Conservation (phyloP, 2,113 vertebrate species). For the Sterna hirundo region DNA sequence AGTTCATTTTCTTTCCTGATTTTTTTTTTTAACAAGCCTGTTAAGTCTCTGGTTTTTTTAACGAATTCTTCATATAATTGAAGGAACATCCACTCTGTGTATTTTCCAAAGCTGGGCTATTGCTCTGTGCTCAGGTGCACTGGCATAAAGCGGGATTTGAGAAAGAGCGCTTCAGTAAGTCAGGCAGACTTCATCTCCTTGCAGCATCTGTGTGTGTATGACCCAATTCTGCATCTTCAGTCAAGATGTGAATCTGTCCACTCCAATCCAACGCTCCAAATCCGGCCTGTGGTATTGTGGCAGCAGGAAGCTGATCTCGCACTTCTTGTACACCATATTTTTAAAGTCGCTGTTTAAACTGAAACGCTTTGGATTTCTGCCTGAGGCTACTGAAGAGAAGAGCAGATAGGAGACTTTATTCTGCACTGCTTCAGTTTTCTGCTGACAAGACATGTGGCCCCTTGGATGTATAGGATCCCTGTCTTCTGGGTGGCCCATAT, state of each 20-base stretch:
- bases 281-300: background rate
- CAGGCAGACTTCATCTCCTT: background rate
- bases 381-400: slow-evolving; percentile 14
- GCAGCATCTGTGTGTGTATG: background rate
- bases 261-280: background rate
- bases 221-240: background rate
- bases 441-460: background rate
- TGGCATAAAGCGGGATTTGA: background rate
- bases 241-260: slow-evolving; percentile 8
- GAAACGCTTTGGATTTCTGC: slow-evolving; percentile 25
- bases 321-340: background rate
- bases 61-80: background rate
- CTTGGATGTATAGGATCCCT: background rate
- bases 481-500: slow-evolving; percentile 39
- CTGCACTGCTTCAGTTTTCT: background rate
- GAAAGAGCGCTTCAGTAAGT: background rate
- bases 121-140: background rate
- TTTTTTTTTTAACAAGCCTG: background rate
- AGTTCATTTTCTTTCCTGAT: background rate
- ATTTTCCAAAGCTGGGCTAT: background rate
- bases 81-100: background rate
- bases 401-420: slow-evolving; percentile 14
- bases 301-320: background rate
- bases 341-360: slow-evolving; percentile 6
- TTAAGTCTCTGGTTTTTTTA: background rate